These are phyloP conservation scores for Dyspetes luteomarginatus DNA, from an alignment of 2,888 invertebrate genomes.

Conservation along the genomic window DNA sequence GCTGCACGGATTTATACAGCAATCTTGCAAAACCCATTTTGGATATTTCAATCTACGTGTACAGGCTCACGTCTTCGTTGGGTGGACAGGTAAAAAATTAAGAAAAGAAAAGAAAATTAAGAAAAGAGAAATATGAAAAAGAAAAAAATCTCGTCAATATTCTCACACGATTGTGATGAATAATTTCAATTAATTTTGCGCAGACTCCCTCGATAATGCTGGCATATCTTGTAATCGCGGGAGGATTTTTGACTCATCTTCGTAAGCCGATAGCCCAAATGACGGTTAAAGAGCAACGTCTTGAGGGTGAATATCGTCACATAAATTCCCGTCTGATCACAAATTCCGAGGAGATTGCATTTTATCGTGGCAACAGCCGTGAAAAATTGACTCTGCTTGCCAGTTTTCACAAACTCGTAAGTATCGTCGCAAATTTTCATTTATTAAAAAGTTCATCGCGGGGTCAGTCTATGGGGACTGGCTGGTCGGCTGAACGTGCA, in stretches of 20 bases:
- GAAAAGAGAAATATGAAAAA: background rate
- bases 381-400: constrained; percentile 95
- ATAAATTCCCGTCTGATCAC: constrained; percentile 98
- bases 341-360: constrained; percentile 97
- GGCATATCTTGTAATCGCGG: constrained; percentile 93
- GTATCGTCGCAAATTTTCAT: too few relatives aligned
- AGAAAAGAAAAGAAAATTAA: too few relatives aligned
- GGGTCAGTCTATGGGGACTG: background rate
- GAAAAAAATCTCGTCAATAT: background rate
- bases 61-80: constrained; percentile 93
- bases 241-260: constrained; percentile 93
- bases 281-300: constrained; percentile 96
- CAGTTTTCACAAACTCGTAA: constrained; percentile 93
- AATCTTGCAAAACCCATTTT: constrained; percentile 97
- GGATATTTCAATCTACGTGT: constrained; percentile 97
- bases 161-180: background rate
- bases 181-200: constrained; percentile 73
- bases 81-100: constrained; percentile 90
- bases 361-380: constrained; percentile 92
- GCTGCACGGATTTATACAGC: constrained; percentile 97
- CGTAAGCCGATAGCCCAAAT: constrained; percentile 93
- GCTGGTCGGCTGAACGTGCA: too few relatives aligned
- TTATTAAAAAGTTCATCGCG: background rate
- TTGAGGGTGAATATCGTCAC: constrained; percentile 99
- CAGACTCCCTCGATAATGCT: constrained; percentile 96